Conservation (phyloP, 2,113 vertebrate genomes). For the Zosterops lateralis region DNA sequence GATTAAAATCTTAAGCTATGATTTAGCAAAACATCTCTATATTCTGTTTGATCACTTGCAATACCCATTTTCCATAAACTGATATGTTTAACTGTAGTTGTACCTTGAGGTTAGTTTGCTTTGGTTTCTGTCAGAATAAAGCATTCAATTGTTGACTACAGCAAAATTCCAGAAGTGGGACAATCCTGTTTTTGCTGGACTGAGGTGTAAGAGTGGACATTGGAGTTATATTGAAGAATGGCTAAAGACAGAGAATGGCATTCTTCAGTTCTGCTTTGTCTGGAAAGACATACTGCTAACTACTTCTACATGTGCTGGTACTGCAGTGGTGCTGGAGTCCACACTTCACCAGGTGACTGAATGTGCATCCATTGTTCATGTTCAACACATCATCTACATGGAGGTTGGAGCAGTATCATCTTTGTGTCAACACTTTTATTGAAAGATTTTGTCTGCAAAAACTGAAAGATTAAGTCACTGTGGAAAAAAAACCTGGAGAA, state of each 20-base stretch:
- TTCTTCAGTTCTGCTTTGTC: neutral
- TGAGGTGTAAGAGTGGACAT: neutral
- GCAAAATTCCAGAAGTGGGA: neutral
- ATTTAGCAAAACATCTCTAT: neutral
- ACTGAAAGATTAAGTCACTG: neutral
- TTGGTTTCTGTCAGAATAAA: neutral
- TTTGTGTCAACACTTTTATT: neutral
- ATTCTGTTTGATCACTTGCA: neutral
- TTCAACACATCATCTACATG: neutral
- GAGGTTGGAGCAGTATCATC: neutral
- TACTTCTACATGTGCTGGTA: neutral
- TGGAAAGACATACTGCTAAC: neutral
- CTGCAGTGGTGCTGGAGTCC: neutral
- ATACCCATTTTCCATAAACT: neutral
- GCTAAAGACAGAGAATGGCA: neutral
- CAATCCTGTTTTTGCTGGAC: neutral
- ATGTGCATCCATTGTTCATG: neutral
- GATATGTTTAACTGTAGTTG: neutral
- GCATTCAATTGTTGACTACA: neutral
- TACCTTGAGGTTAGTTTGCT: neutral
- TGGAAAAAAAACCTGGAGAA: neutral
- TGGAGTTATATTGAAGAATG: neutral
- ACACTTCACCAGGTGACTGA: accelerated
- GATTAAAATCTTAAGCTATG: neutral
- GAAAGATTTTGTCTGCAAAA: neutral